A percentile compares a stretch with the other conserved stretches of the same genome.
phyloP scores from a whole-genome alignment of 2,797 vertebrate genomes.

The Syngnathus rostellatus region DNA sequence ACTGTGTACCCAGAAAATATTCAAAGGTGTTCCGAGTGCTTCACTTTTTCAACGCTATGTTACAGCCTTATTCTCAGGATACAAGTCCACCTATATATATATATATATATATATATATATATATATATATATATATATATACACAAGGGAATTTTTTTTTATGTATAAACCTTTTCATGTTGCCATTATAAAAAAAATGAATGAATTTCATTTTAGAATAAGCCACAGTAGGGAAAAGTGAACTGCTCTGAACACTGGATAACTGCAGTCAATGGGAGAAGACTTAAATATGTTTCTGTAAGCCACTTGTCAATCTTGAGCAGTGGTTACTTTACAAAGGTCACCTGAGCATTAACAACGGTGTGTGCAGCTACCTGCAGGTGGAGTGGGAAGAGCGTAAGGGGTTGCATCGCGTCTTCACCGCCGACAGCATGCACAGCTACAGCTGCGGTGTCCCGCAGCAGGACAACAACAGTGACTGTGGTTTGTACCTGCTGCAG shows the following conservation, averaged over 20 bases:
- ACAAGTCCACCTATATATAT: neutral
- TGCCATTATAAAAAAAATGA: neutral
- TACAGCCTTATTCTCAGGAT: neutral
- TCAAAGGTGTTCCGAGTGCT: neutral
- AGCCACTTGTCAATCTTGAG: neutral
- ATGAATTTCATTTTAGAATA: neutral
- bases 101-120: no score
- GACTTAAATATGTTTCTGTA: neutral
- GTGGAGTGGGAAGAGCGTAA: slow-evolving; percentile 84
- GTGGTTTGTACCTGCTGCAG: slow-evolving; percentile 88
- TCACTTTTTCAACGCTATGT: neutral
- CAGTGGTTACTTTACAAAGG: neutral
- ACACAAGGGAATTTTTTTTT: neutral
- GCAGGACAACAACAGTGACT: slow-evolving; percentile 94
- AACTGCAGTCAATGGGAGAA: no score
- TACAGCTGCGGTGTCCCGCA: slow-evolving; percentile 80
- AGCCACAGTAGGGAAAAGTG: neutral
- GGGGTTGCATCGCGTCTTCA: slow-evolving; percentile 72
- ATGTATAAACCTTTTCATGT: no score
- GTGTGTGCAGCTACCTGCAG: slow-evolving; percentile 77
- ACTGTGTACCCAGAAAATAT: neutral
- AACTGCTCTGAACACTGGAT: neutral
- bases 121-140: neutral
- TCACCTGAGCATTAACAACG: neutral
- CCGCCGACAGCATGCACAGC: slow-evolving; percentile 57